Conservation (phyloP, 1,140 invertebrate genomes). For the Lucilia sericata region DNA sequence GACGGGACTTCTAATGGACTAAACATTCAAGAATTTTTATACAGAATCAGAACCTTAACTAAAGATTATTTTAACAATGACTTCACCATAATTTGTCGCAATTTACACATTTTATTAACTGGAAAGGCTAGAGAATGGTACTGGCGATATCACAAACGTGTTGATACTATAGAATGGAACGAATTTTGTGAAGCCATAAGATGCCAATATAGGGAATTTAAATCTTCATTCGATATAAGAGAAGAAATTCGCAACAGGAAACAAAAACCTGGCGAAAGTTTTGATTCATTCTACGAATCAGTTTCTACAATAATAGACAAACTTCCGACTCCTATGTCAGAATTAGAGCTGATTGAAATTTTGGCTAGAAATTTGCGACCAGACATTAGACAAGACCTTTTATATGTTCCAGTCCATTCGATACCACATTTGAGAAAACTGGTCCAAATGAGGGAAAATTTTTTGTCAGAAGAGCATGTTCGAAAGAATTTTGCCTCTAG, state of each 20-base stretch:
- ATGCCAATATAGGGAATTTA: neutral
- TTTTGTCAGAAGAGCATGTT: too few relatives aligned
- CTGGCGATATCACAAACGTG: slow-evolving; percentile 23
- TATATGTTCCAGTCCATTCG: too few relatives aligned
- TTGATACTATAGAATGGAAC: neutral
- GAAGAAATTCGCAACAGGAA: slow-evolving; percentile 25
- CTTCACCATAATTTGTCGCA: neutral
- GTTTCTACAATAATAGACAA: slow-evolving; percentile 20
- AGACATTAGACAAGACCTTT: neutral
- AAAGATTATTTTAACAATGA: slow-evolving; percentile 8
- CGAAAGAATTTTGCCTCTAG: too few relatives aligned
- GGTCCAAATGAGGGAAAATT: too few relatives aligned
- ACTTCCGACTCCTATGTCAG: slow-evolving; percentile 7
- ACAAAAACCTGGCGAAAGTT: slow-evolving; percentile 1
- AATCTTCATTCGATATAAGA: slow-evolving; percentile 8
- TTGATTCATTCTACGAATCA: neutral
- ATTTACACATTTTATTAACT: neutral
- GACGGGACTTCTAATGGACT: slow-evolving; percentile 31
- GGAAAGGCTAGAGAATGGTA: slow-evolving; percentile 23
- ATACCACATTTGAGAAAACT: too few relatives aligned
- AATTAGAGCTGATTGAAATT: slow-evolving; percentile 25
- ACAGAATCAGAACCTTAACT: neutral
- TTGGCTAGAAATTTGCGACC: slow-evolving; percentile 24
- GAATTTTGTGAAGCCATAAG: slow-evolving; percentile 14
- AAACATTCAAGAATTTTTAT: slow-evolving; percentile 32